Conservation (phyloP, 2,797 vertebrate genomes). For the Phyllotis vaccarum region DNA sequence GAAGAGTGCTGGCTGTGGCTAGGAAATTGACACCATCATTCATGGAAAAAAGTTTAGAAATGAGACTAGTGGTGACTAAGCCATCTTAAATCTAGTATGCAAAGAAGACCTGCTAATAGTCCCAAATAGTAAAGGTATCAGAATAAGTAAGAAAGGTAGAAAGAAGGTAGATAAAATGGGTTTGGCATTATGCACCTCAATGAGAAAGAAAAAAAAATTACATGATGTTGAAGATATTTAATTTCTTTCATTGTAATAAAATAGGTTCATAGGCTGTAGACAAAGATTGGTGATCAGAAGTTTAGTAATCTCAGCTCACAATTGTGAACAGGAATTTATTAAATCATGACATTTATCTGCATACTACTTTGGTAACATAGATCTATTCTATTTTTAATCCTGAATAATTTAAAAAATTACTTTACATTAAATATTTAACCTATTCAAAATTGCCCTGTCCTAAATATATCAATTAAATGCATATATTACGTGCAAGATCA, state of each 20-base stretch:
- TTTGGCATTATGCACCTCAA: neutral
- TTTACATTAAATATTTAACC: constrained; percentile 90
- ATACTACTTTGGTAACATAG: constrained; percentile 83
- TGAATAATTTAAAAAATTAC: constrained; percentile 90
- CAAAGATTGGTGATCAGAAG: constrained; percentile 83
- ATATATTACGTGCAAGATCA: constrained; percentile 85
- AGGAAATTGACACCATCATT: neutral
- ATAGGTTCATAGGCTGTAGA: constrained; percentile 55
- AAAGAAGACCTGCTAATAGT: neutral
- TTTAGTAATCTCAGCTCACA: constrained; percentile 83
- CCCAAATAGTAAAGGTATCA: neutral
- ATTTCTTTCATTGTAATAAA: constrained; percentile 58
- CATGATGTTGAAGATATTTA: constrained; percentile 27
- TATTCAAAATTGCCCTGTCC: constrained; percentile 87
- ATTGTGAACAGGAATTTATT: constrained; percentile 82
- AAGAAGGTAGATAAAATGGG: neutral
- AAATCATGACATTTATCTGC: constrained; percentile 84
- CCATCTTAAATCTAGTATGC: neutral
- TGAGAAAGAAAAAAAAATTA: constrained; percentile 7
- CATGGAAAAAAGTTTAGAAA: neutral
- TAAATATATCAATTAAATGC: constrained; percentile 89
- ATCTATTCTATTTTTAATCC: constrained; percentile 86
- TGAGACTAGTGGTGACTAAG: neutral
- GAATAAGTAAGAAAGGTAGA: constrained; percentile 37
- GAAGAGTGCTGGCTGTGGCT: neutral